Conservation (phyloP, 2,113 vertebrate genomes). For the Leucopsar rothschildi region DNA sequence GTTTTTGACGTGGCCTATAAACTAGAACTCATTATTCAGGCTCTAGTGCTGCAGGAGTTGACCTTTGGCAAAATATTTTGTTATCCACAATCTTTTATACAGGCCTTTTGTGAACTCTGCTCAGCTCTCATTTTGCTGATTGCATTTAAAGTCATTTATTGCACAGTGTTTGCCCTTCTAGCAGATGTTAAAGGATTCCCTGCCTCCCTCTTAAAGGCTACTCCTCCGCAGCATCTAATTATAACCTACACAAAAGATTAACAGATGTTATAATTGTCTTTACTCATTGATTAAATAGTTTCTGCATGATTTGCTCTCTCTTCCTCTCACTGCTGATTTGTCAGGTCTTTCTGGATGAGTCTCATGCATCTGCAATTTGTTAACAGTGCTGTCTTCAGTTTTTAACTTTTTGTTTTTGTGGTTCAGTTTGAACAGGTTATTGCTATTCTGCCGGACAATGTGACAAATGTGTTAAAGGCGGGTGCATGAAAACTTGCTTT, state of each 20-base stretch:
- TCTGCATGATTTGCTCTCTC: constrained; percentile 73
- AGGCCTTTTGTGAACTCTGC: constrained; percentile 59
- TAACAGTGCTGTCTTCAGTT: not conserved
- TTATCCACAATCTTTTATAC: constrained; percentile 58
- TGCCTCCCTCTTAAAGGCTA: constrained; percentile 69
- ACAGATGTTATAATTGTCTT: constrained; percentile 85
- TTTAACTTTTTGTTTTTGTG: constrained; percentile 50
- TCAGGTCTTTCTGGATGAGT: constrained; percentile 60
- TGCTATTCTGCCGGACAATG: not conserved
- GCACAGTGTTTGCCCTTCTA: constrained; percentile 59
- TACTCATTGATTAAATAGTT: constrained; percentile 79
- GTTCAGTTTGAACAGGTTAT: constrained; percentile 14
- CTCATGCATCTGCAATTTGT: constrained; percentile 61
- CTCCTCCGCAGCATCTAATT: constrained; percentile 77
- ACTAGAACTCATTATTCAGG: constrained; percentile 45
- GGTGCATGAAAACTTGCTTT: not conserved
- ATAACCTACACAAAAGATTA: constrained; percentile 78
- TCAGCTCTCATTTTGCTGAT: constrained; percentile 59
- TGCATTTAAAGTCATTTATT: constrained; percentile 63
- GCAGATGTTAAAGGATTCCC: constrained; percentile 77
- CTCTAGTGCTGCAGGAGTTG: constrained; percentile 32
- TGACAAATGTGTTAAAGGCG: not conserved
- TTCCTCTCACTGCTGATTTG: constrained; percentile 61
- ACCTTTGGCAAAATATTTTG: constrained; percentile 69
- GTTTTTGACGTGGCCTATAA: constrained; percentile 42